These are phyloP conservation scores for Heliangelus exortis DNA, from an alignment of 2,797 vertebrate species.

Conservation along the genomic window DNA sequence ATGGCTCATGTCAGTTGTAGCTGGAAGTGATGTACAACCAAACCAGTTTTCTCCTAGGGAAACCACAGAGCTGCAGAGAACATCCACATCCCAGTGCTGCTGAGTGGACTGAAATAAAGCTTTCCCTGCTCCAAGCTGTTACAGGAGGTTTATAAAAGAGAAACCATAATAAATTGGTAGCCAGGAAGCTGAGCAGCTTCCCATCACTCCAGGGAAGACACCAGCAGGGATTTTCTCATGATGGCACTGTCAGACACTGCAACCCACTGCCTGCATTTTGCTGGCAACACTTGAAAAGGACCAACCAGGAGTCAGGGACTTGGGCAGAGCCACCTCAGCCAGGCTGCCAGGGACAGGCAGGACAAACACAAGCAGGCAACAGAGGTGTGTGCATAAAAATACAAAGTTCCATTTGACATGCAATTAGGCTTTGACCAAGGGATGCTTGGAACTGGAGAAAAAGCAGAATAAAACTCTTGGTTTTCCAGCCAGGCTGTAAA, in stretches of 20 bases:
- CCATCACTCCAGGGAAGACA: neutral
- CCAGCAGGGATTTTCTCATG: neutral
- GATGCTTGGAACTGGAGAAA: neutral
- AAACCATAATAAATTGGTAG: neutral
- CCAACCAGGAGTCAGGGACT: neutral
- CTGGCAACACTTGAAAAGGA: neutral
- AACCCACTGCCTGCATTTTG: neutral
- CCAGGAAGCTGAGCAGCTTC: neutral
- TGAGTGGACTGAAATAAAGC: neutral
- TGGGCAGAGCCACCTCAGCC: neutral
- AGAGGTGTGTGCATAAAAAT: neutral
- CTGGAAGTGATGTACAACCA: neutral
- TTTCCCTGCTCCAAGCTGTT: neutral
- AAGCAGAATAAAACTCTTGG: neutral
- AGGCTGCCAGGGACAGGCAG: neutral
- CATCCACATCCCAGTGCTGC: rapidly evolving
- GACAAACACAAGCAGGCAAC: neutral
- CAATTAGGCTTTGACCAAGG: neutral
- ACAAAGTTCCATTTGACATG: neutral
- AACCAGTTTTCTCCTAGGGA: neutral
- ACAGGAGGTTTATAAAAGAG: neutral
- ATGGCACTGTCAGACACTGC: neutral
- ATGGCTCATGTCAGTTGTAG: neutral
- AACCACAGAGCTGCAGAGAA: neutral
- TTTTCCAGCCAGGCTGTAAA: neutral